Evolutionary conservation across 2,113 vertebrate species (phyloP).

Genomic region (Microtus pennsylvanicus): DNA sequence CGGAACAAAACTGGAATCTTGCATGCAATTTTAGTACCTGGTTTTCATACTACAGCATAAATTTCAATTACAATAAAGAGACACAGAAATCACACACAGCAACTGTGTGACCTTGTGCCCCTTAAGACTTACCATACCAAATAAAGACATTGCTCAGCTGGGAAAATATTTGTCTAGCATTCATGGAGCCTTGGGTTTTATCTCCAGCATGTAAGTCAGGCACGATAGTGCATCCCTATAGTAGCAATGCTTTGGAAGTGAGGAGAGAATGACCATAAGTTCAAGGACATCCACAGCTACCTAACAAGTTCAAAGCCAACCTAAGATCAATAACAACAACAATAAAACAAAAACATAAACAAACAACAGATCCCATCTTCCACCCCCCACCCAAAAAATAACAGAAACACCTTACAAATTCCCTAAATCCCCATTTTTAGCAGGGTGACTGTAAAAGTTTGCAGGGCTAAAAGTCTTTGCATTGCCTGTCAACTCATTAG

Average conservation of each 20-base stretch:
- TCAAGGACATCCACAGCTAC: not conserved
- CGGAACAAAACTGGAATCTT: not conserved
- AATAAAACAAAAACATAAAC: not conserved
- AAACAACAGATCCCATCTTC: not conserved
- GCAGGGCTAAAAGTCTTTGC: not conserved
- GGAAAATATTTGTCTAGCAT: no score
- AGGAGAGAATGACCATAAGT: not conserved
- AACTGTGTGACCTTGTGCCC: not conserved
- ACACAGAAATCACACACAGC: not conserved
- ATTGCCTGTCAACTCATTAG: not conserved
- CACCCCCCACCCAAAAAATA: not conserved
- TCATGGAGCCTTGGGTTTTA: not conserved
- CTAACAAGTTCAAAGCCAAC: not conserved
- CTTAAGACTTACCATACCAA: not conserved
- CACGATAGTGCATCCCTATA: not conserved
- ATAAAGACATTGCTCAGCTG: not conserved
- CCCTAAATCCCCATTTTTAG: not conserved
- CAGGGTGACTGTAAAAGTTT: not conserved
- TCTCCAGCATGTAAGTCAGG: not conserved
- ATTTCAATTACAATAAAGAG: not conserved
- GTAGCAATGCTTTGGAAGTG: not conserved
- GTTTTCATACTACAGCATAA: not conserved
- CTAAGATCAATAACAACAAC: not conserved
- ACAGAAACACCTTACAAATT: not conserved
- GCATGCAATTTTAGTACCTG: not conserved